Evolutionary conservation across 2,888 invertebrate species (phyloP), one percentile per base, ranked within the genome.

Genomic region (Drosophila robusta): DNA sequence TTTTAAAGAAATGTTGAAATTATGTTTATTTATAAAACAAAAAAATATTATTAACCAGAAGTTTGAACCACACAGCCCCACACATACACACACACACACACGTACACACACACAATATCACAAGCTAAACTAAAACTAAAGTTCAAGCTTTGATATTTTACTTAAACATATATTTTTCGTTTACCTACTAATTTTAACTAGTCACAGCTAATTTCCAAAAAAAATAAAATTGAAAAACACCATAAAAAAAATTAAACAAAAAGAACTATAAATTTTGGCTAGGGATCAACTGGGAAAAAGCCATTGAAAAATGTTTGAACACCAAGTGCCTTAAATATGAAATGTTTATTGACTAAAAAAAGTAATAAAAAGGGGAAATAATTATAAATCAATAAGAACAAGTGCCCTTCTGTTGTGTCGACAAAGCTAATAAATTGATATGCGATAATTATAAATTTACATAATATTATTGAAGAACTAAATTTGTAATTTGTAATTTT

Each of bases 191-290:
- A 86, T 86, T 89, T 80, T 81, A 89, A 89, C 86, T 87, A 87
- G 86, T 87, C 86, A 87, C 87, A 87, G 86, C 89, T 87, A 84
- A 80, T 87, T 89, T 89, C 86, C 89, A 85, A 87, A 86, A 79
- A 80, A 16, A 61, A 56, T 70, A 72, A 61, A 65, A 50, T 61
- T 52, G 26, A 52, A 56, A 49, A 64, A 64, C 36, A 47, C 12
- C 6, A 49, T 49, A 54, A 62, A 62, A 49, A 64, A 38, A 60
- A n/a, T 4, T 16, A 62, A 68, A 14, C n/a, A n/a, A n/a, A n/a
- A n/a, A n/a, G n/a, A n/a, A n/a, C n/a, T n/a, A 41, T 47, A 26
- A 45, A 9, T 34, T 29, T 38, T 32, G 36, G 12, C 9, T 50
- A 58, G 24, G 41, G 12, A 63, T 36, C 34, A 68, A 36, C 46